Evolutionary conservation across 2,797 vertebrate species (phyloP).

Genomic region (Synaphobranchus kaupii): DNA sequence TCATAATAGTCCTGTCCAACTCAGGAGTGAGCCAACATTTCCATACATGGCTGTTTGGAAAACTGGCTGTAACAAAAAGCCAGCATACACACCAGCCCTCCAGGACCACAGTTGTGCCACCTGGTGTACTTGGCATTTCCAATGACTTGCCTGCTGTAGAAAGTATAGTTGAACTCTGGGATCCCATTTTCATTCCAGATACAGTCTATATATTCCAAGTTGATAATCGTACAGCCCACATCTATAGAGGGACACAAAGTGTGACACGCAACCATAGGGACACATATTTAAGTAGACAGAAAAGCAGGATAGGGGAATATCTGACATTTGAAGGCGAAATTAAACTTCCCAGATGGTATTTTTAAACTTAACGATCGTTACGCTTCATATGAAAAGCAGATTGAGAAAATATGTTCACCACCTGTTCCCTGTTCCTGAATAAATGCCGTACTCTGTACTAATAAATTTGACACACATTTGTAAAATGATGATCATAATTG

Average conservation of each 20-base stretch:
- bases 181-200: constrained; percentile 66
- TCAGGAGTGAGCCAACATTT: not conserved
- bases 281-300: not conserved
- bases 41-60: not conserved
- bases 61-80: not conserved
- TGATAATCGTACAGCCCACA: constrained; percentile 69
- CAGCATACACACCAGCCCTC: not conserved
- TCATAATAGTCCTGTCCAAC: too few relatives aligned
- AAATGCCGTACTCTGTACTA: not conserved
- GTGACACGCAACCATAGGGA: not conserved
- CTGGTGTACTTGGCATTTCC: not conserved
- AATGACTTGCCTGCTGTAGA: constrained; percentile 72
- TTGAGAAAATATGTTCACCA: too few relatives aligned
- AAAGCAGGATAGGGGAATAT: not conserved
- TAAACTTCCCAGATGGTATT: not conserved
- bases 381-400: too few relatives aligned
- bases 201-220: constrained; percentile 75
- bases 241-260: constrained; percentile 48
- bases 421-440: too few relatives aligned
- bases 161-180: constrained; percentile 71
- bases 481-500: too few relatives aligned
- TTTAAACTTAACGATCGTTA: too few relatives aligned
- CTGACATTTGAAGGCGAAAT: too few relatives aligned
- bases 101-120: not conserved
- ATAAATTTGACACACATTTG: too few relatives aligned